Evolutionary conservation across 1,140 invertebrate genomes (phyloP), one percentile per base, ranked within the genome.

Genomic region (Cyrtorhinus lividipennis): DNA sequence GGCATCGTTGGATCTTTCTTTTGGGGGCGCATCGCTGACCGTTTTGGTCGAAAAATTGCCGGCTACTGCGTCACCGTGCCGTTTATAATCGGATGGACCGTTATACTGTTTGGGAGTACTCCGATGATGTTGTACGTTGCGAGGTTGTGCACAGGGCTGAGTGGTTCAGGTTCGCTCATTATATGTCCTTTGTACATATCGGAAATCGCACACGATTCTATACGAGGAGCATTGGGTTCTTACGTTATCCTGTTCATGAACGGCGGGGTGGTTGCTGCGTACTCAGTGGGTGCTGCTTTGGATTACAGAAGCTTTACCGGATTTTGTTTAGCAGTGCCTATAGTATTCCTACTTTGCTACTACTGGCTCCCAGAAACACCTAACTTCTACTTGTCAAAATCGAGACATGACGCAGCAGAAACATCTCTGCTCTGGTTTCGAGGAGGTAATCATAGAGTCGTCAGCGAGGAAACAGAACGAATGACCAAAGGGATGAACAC

Each of bases 301-400:
- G 73, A 75, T 8, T 91, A 84, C 82, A 74, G 75, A 15, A 73
- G 73, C 0, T 72, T 94, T 25, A 84, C 85, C 3, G 71, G 85
- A 1, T 68, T 83, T 22, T 86, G 85, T 62, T 79, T 80, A 0
- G 62, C 83, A 0, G 71, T 90, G 23, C 84, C 87, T 18, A 68
- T 85, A 0, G 38, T 86, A 0, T 81, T 89, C 24, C 70, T 86
- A 0, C 62, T 79, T 1, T 76, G 79, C 0, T 85, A 90, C 72
- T 71, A 82, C 27, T 84, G 80, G 68, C 81, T 93, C 74, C 90
- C 90, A 0, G 91, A 94, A 72, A 89, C 89, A 15, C 91, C 91
- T 0, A 75, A 80, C 3, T 88, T 83, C 74, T 72, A 85, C 2
- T 73, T 85, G 60, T 79, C 80, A 68, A 66, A 73, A 65, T 71